These are phyloP conservation scores for Periophthalmus modestus DNA, from an alignment of 2,113 vertebrate species.

Conservation along the genomic window DNA sequence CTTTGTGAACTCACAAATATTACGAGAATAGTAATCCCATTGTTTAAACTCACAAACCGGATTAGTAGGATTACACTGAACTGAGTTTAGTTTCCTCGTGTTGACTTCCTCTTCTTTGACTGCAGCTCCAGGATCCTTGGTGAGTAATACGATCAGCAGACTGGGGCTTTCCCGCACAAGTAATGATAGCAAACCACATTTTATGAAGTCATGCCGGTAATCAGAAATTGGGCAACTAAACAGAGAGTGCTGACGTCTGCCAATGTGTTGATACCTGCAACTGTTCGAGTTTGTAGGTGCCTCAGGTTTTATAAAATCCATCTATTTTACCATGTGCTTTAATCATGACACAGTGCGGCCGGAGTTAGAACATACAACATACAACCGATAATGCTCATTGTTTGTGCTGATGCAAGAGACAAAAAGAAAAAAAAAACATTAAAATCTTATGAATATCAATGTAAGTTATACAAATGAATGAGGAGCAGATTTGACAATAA, in stretches of 20 bases:
- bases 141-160: slow-evolving; percentile 57
- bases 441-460: too few relatives aligned
- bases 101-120: slow-evolving; percentile 48
- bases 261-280: neutral
- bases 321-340: neutral
- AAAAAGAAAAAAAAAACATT: too few relatives aligned
- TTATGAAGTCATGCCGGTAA: neutral
- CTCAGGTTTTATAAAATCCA: neutral
- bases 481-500: too few relatives aligned
- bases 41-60: neutral
- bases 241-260: too few relatives aligned
- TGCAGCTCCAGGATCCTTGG: slow-evolving; percentile 20
- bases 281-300: too few relatives aligned
- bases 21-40: neutral
- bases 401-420: neutral
- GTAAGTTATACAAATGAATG: too few relatives aligned
- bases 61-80: neutral
- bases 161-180: slow-evolving; percentile 49
- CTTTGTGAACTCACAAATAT: neutral
- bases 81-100: slow-evolving; percentile 54
- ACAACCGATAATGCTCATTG: neutral
- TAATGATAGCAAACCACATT: neutral
- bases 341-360: neutral
- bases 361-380: neutral
- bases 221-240: neutral